Percentiles rank a stretch among this genome's conserved stretches.
Conservation (phyloP, 2,888 invertebrate species). For the Euzophera pinguis region DNA sequence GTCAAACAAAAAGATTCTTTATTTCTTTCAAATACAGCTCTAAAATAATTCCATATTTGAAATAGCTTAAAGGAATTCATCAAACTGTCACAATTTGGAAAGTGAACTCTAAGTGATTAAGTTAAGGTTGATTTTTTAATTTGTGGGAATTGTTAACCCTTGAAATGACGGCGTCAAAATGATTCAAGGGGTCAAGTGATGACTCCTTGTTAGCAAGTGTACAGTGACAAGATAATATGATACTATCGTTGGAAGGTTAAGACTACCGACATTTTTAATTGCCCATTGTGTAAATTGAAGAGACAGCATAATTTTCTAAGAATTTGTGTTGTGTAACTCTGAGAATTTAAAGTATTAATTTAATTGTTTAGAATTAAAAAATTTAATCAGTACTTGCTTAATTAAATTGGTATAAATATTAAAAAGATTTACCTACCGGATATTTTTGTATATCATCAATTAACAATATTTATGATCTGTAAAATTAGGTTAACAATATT, state of each 20-base stretch:
- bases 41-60: background rate
- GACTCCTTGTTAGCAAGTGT: conserved; percentile 67
- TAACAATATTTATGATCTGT: too few species aligned
- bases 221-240: conserved; percentile 61
- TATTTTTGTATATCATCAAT: too few species aligned
- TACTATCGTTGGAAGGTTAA: conserved; percentile 19
- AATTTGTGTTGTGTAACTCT: background rate
- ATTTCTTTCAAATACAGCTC: conserved; percentile 7
- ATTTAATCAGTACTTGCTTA: too few species aligned
- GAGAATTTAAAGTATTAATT: too few species aligned
- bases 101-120: conserved; percentile 23
- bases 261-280: conserved; percentile 5
- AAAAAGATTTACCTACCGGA: too few species aligned
- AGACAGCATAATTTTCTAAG: background rate
- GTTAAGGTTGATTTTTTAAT: conserved; percentile 27
- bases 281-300: background rate
- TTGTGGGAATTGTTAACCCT: conserved; percentile 33
- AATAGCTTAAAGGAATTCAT: conserved; percentile 61
- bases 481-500: too few species aligned
- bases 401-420: too few species aligned
- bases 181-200: conserved; percentile 64
- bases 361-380: too few species aligned
- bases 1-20: conserved; percentile 27
- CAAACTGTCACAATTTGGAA: conserved; percentile 39
- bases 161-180: conserved; percentile 64